These are phyloP conservation scores for Ceratosolen fusciceps DNA, from an alignment of 1,140 invertebrate species.

Conservation along the genomic window DNA sequence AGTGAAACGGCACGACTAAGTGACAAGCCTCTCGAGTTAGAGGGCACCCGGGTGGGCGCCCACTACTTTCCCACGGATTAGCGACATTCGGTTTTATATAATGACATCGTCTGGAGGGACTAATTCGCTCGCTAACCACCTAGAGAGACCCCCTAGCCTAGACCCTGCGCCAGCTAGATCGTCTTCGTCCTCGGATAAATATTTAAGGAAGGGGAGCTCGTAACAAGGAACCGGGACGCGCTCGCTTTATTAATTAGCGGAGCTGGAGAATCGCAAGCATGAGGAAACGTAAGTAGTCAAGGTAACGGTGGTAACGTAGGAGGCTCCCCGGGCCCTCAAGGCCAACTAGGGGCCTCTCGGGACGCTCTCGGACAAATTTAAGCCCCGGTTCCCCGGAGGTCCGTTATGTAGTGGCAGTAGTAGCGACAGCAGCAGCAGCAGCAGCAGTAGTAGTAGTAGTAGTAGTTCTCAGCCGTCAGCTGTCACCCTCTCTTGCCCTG, in stretches of 20 bases:
- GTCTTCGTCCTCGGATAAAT: background rate
- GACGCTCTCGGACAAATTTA: too few relatives aligned
- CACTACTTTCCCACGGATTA: conserved; percentile 39
- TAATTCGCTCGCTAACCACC: conserved; percentile 8
- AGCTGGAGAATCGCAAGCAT: background rate
- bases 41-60: background rate
- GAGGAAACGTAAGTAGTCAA: background rate
- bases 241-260: background rate
- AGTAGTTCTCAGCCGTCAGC: too few relatives aligned
- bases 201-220: background rate
- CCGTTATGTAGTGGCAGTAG: too few relatives aligned
- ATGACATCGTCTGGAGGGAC: background rate
- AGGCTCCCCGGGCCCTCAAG: too few relatives aligned
- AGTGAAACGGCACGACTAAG: conserved; percentile 21
- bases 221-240: background rate
- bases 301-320: too few relatives aligned
- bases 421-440: too few relatives aligned
- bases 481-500: too few relatives aligned
- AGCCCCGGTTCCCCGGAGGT: too few relatives aligned
- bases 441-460: too few relatives aligned
- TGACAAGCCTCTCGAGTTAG: conserved; percentile 35
- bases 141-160: background rate
- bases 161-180: background rate
- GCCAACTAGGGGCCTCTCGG: too few relatives aligned
- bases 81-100: conserved; percentile 24